A percentile compares a stretch with the other conserved stretches of the same genome.
Evolutionary conservation across 1,140 invertebrate genomes (phyloP).

Genomic region (Caenorhabditis brenneri): DNA sequence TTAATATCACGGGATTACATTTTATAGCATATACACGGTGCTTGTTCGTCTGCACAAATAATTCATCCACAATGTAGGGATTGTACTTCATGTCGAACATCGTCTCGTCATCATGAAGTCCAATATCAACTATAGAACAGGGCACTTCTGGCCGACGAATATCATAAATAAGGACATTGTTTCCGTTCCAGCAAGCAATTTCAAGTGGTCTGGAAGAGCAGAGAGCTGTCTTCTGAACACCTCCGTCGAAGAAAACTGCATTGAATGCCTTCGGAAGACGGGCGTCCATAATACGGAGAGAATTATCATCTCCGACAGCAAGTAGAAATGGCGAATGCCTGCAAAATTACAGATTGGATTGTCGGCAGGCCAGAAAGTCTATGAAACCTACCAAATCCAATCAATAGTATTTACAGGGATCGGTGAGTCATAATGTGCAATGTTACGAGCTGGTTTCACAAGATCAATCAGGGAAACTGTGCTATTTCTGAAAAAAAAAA

Average conservation of each 20-base stretch:
- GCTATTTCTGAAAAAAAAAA: neutral
- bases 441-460: neutral
- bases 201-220: neutral
- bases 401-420: constrained; percentile 16
- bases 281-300: constrained; percentile 18
- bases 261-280: neutral
- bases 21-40: neutral
- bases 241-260: constrained; percentile 1
- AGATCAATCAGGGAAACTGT: neutral
- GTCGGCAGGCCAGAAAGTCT: neutral
- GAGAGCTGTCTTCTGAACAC: neutral
- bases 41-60: neutral
- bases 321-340: neutral
- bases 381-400: neutral
- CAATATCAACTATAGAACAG: neutral
- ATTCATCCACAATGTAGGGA: neutral
- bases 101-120: neutral
- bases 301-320: neutral
- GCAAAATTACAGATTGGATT: neutral
- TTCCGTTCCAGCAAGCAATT: constrained; percentile 10
- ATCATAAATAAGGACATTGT: constrained; percentile 11
- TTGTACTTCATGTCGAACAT: constrained; percentile 15
- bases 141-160: neutral
- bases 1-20: neutral
- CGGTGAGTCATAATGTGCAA: neutral